Conservation (phyloP, 2,888 invertebrate genomes). For the Volucella inanis region DNA sequence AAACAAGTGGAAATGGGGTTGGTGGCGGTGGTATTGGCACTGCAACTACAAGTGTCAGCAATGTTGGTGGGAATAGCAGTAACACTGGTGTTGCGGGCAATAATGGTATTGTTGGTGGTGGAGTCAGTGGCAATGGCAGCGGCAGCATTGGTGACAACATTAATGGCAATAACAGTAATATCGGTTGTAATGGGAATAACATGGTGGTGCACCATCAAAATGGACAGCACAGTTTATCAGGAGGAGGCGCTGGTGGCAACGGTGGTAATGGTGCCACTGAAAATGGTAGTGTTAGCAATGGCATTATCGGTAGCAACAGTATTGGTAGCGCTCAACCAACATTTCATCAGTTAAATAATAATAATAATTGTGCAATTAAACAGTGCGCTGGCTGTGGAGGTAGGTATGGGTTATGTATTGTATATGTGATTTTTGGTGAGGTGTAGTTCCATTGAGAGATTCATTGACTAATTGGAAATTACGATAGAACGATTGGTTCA, state of each 20-base stretch:
- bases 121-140: slow-evolving; percentile 34
- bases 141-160: slow-evolving; percentile 59
- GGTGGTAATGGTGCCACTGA: neutral
- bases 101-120: slow-evolving; percentile 40
- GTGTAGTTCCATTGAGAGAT: neutral
- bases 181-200: slow-evolving; percentile 71
- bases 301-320: slow-evolving; percentile 35
- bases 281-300: slow-evolving; percentile 16
- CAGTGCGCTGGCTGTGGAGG: slow-evolving; percentile 95
- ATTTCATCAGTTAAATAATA: slow-evolving; percentile 78
- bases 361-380: slow-evolving; percentile 84
- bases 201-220: slow-evolving; percentile 75
- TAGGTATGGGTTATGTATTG: slow-evolving; percentile 60
- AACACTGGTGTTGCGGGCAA: slow-evolving; percentile 26
- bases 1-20: slow-evolving; percentile 75
- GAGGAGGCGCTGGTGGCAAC: slow-evolving; percentile 28
- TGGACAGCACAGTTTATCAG: slow-evolving; percentile 59
- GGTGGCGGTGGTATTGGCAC: slow-evolving; percentile 37
- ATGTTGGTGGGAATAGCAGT: slow-evolving; percentile 33
- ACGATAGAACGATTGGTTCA: slow-evolving; percentile 46
- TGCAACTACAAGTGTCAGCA: slow-evolving; percentile 34
- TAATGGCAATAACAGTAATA: slow-evolving; percentile 56
- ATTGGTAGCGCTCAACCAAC: slow-evolving; percentile 65
- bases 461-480: slow-evolving; percentile 46
- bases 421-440: neutral